Evolutionary conservation across 1,140 invertebrate genomes (phyloP), one percentile per base, ranked within the genome.

Genomic region (Drosophila azteca): DNA sequence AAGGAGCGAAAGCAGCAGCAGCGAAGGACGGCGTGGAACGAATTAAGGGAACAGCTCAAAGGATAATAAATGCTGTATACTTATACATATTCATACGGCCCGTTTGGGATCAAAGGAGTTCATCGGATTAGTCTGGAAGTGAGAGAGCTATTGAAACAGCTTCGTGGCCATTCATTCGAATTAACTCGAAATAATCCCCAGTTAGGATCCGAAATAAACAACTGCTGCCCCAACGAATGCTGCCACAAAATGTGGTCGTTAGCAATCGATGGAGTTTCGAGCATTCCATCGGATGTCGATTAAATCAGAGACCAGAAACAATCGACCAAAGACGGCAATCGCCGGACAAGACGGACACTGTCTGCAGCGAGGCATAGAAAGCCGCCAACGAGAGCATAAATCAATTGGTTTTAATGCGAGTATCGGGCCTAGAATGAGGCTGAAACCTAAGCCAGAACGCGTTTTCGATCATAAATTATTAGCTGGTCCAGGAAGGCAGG

Each of bases 391-490:
- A 63, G 58, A 49, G 53, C 60, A 87, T 87, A 82, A 88, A 87
- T 87, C 82, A 87, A 87, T 87, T 82, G 82, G 75, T 60, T 87
- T 81, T 85, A 85, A 87, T 87, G 70, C 74, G 35, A 39, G 3
- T 5, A 11, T 65, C 29, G 24, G 55, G 48, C 60, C 63, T 68
- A 61, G 70, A 63, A 44, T 66, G 66, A 65, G 65, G 51, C 31
- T 65, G 55, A 65, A 65, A 66, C 55, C 58, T 49, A 55, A 67
- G 60, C 79, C 83, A 74, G 85, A 75, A 78, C 83, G 82, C 82
- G 83, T 72, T 76, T 76, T 88, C 83, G 82, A 87, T 87, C 82
- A 87, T 87, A 87, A 87, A 87, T 87, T 87, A 88, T 88, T 57
- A 68, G 51, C 41, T 52, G 58, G 68, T 31, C 44, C 49, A 59